Percentiles rank a stretch among this genome's conserved stretches.
Evolutionary conservation across 1,140 invertebrate genomes (phyloP).

Genomic region (Caenorhabditis brenneri): DNA sequence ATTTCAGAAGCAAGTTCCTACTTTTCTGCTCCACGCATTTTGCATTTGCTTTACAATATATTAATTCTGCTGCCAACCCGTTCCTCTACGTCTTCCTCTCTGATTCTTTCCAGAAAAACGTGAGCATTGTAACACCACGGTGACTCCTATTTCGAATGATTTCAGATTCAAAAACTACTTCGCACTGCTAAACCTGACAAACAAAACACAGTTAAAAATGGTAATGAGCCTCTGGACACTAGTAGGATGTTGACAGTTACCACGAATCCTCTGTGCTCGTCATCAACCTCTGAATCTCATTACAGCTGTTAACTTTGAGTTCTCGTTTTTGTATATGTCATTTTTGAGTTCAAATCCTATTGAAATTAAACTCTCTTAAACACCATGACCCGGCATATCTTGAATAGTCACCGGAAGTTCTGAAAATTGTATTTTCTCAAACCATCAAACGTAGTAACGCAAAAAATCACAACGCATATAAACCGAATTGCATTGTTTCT

Average conservation of each 20-base stretch:
- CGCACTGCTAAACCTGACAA: conserved; percentile 6
- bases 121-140: conserved; percentile 17
- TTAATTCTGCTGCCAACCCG: conserved; percentile 59
- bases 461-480: conserved; percentile 11
- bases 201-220: background rate
- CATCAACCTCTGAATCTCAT: background rate
- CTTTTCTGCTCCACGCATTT: conserved; percentile 50
- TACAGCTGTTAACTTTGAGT: background rate
- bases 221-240: background rate
- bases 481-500: background rate
- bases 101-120: conserved; percentile 57
- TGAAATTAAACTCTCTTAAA: background rate
- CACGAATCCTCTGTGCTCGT: background rate
- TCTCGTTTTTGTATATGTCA: no score
- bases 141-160: background rate
- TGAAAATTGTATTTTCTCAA: background rate
- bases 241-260: conserved; percentile 7
- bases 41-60: conserved; percentile 56
- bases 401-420: background rate
- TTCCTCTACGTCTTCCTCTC: conserved; percentile 59
- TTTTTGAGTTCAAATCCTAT: background rate
- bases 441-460: background rate
- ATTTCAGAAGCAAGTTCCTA: conserved; percentile 15
- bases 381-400: background rate
- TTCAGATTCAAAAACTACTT: conserved; percentile 23